Evolutionary conservation across 2,113 vertebrate species (phyloP), one percentile per base, ranked within the genome.

Genomic region (Poeciliopsis turrubarensis): DNA sequence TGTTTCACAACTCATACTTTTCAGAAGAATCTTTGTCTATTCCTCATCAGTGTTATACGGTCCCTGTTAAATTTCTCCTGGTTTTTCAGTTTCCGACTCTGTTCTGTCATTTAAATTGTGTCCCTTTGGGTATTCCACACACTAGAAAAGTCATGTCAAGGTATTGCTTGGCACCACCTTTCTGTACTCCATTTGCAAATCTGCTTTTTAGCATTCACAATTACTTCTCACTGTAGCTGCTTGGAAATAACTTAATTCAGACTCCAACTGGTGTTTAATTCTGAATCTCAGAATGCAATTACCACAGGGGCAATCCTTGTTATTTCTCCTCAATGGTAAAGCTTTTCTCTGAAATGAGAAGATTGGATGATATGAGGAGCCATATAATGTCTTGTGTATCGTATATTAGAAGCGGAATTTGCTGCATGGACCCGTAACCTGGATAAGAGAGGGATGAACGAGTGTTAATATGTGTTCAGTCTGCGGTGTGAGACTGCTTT

Each of bases 261-360:
- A 63, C 70, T 87, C 79, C 75, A 67, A 85, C 74, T 47, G 82
- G 67, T 74, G 67, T 65, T 60, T 82, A 84, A 82, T 86, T 91
- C 82, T 51, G 34, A 82, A 78, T 87, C 77, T 86, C 44, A 37
- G 84, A 88, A 92, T 87, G 88, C 78, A 92, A 92, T 93, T 93
- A 94, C 91, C 89, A 89, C 86, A 77, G 86, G 68, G 88, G 88
- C 86, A 85, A 89, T 78, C 41, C 54, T 60, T 70, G 84, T 86
- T 89, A 90, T 91, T 89, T 78, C 70, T 61, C 78, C 69, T 67
- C 84, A 60, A 83, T 72, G 5, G 15, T 82, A 67, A 84, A 91
- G 78, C 25, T 82, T 86, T 87, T 81, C 70, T 65, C 47, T 31
- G 32, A 86, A 91, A 91, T 89, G 73, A 92, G 81, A 80, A 83